Conservation (phyloP, 1,140 invertebrate genomes). For the Orius insidiosus region DNA sequence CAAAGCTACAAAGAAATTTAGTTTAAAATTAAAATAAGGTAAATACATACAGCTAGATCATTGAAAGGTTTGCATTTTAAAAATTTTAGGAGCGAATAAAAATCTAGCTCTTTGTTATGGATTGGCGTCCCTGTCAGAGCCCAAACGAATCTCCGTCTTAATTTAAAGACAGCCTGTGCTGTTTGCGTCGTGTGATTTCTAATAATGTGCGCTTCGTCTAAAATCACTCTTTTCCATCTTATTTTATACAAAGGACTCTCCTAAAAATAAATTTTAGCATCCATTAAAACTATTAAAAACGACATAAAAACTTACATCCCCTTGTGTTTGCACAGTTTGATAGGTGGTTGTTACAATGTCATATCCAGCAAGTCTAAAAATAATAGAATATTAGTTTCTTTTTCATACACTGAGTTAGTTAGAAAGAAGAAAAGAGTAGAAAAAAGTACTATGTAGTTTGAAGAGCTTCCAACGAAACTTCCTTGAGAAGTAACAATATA, state of each 20-base stretch:
- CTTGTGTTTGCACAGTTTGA: slow-evolving; percentile 38
- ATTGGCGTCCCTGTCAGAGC: slow-evolving; percentile 86
- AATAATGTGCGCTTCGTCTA: slow-evolving; percentile 87
- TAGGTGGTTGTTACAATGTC: slow-evolving; percentile 70
- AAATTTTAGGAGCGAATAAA: slow-evolving; percentile 77
- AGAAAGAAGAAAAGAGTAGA: no score
- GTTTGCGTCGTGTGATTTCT: slow-evolving; percentile 69
- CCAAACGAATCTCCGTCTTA: slow-evolving; percentile 52
- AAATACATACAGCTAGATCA: slow-evolving; percentile 39
- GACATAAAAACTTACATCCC: not conserved
- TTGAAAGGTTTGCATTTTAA: slow-evolving; percentile 73
- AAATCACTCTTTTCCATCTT: slow-evolving; percentile 66
- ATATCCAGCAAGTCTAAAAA: slow-evolving; percentile 32
- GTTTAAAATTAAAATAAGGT: not conserved
- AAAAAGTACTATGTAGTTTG: no score
- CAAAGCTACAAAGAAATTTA: slow-evolving; percentile 30
- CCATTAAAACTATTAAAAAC: slow-evolving; percentile 1
- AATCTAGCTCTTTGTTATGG: slow-evolving; percentile 80
- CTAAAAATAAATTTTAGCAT: slow-evolving; percentile 14
- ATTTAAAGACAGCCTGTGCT: slow-evolving; percentile 45
- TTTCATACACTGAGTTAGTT: no score
- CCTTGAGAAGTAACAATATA: no score
- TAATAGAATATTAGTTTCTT: no score
- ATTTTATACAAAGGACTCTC: slow-evolving; percentile 40
- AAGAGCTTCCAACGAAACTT: no score